Conservation (phyloP, 92 coral and sea anemone genomes). For the Epizoanthus rinbou region DNA sequence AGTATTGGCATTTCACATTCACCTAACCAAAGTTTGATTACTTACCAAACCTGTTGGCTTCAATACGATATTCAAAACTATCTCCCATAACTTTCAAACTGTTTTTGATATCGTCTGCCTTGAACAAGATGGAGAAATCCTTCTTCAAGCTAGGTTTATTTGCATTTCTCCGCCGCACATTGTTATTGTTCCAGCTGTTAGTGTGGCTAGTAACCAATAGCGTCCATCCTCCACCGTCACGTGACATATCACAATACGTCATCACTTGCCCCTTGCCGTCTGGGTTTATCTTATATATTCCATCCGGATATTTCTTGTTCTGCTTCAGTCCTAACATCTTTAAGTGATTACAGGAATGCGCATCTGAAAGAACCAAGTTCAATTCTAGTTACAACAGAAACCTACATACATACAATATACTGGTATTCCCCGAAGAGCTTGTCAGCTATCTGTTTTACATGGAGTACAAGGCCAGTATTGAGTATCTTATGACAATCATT, state of each 20-base stretch:
- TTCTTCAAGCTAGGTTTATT: constrained; percentile 55
- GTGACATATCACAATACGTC: no score
- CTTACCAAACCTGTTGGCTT: constrained; percentile 7
- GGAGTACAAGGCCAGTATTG: no score
- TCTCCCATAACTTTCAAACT: constrained; percentile 46
- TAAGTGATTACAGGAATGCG: constrained; percentile 61
- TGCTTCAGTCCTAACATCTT: constrained; percentile 44
- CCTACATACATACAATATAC: no score
- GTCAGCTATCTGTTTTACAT: no score
- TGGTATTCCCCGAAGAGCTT: no score
- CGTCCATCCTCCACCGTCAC: constrained; percentile 83
- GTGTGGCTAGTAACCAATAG: constrained; percentile 72
- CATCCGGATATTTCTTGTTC: constrained; percentile 47
- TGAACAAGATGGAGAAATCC: constrained; percentile 60
- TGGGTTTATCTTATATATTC: constrained; percentile 60
- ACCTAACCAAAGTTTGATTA: no score
- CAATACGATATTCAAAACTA: constrained; percentile 39
- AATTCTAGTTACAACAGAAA: no score
- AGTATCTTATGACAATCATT: no score
- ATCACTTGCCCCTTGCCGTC: constrained; percentile 49
- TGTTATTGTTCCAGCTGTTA: constrained; percentile 56
- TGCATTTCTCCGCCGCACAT: constrained; percentile 38
- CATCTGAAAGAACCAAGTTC: constrained; percentile 33
- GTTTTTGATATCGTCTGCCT: constrained; percentile 61
- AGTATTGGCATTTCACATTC: no score